These are phyloP conservation scores for Sminthopsis crassicaudata DNA, from an alignment of 2,113 vertebrate species.

Conservation along the genomic window DNA sequence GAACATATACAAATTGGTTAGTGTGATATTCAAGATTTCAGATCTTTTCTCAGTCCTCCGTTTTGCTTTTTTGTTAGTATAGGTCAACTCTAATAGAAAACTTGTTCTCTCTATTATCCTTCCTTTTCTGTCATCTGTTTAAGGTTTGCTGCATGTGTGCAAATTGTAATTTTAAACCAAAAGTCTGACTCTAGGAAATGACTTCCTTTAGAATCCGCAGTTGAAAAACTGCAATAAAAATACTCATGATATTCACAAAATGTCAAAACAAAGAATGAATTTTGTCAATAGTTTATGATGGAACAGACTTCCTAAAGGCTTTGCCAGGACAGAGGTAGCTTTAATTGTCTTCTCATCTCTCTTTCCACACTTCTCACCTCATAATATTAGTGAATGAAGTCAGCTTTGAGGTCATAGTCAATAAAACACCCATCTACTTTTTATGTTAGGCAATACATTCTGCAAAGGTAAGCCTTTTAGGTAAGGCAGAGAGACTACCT, in stretches of 20 bases:
- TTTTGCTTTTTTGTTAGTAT: not conserved
- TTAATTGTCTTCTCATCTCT: not conserved
- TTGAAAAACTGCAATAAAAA: not conserved
- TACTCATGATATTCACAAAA: not conserved
- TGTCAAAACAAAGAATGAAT: not conserved
- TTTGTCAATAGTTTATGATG: not conserved
- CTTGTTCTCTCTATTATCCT: not conserved
- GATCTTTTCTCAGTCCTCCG: not conserved
- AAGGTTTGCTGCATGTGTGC: too few species aligned
- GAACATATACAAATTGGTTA: not conserved
- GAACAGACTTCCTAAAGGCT: not conserved
- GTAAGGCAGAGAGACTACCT: not conserved
- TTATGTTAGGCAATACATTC: not conserved
- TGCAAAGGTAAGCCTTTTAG: not conserved
- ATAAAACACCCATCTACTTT: not conserved
- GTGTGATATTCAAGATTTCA: not conserved
- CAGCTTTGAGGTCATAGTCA: not conserved
- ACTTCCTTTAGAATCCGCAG: not conserved
- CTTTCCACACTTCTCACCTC: not conserved
- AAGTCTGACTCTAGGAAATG: not conserved
- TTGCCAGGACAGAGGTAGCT: not conserved
- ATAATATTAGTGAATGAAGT: not conserved
- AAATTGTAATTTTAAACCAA: not conserved
- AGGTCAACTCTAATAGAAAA: not conserved
- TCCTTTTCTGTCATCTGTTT: too few species aligned